Evolutionary conservation across 2,888 invertebrate genomes (phyloP), one percentile per base, ranked within the genome.

Genomic region (Chrysotoxum bicinctum): DNA sequence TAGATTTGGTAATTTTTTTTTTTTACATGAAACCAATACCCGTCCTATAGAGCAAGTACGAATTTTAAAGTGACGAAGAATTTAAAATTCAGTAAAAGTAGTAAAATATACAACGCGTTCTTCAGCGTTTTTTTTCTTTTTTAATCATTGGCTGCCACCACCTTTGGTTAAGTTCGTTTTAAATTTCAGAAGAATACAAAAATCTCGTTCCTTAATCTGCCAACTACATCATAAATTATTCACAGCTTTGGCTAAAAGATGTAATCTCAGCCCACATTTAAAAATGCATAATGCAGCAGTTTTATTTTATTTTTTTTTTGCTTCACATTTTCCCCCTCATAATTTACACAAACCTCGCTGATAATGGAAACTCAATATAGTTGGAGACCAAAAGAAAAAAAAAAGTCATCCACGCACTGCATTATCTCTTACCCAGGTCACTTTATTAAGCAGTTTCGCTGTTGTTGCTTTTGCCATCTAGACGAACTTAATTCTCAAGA

Each of bases 341-440:
- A 85, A 76, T 76, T 73, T 76, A 75, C 75, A 85, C 80, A 58
- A 80, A 79, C 73, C 80, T 69, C 56, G 85, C 77, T 85, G 76
- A 80, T 85, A 85, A 81, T 85, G 85, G 85, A 81, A 85, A 85
- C 81, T 32, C 85, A 85, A 85, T 85, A 80, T 68, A 26, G 21
- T 21, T 32, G 32, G 30, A 48, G 64, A 12, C 43, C 35, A 43
- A 58, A 58, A 54, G 30, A 45, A 69, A 69, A 37, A n/a, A 35
- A 56, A 26, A 10, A 52, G 16, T 30, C 60, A 40, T 66, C 60
- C 54, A 83, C 73, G 26, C 73, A 64, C 66, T 12, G n/a, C 21
- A 66, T 50, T 66, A 50, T 66, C 23, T 50, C n/a, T 16, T 32
- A 43, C 30, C 26, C 52, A 40, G 80, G 72, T 58, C 76, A 85